Evolutionary conservation across 92 coral and sea anemone species (phyloP), one percentile per base, ranked within the genome.

Genomic region (Parazoanthus darwini): DNA sequence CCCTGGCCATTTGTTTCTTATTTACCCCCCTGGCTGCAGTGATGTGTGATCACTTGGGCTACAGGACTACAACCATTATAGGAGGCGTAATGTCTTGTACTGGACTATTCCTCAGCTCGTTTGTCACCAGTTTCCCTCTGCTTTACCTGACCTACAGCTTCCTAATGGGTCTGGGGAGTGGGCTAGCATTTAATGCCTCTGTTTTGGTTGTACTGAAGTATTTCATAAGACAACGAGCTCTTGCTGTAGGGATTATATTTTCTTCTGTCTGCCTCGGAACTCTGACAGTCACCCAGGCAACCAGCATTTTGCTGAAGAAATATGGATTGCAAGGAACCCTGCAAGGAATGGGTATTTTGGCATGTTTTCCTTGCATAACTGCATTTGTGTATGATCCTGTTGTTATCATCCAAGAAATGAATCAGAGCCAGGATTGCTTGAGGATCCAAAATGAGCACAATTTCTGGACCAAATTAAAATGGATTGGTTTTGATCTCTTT

Each of bases 261-360:
- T 83, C 87, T 70, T 83, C 87, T 44, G 87, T 83, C 6, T 83
- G 87, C 74, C 87, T 83, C 70, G 87, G 87, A 43, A 83, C 87
- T 68, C 43, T 83, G 43, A 83, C 87, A 16, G 36, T 83, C 43
- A 83, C 78, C 25, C 87, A 83, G 37, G 87, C 58, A 70, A 83
- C 78, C 5, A 83, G 65, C 44, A 63, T 44, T 26, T 46, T 83
- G 51, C 77, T 83, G 58, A 83, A 48, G 22, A 70, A 72, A 8
- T 83, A 42, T 83, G 77, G 77, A 6, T 70, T 83, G 8, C 78
- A 83, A 43, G 59, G 78, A 13, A 83, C 87, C 25, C 42, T 83
- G 15, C 87, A 4, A 68, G 87, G 78, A 14, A 83, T 83, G 87
- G 74, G 87, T 44, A 70, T 83, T 16, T 70, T 83, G 59, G 87